Conservation (phyloP, 2,113 vertebrate genomes). For the Notarius lentiginosus region DNA sequence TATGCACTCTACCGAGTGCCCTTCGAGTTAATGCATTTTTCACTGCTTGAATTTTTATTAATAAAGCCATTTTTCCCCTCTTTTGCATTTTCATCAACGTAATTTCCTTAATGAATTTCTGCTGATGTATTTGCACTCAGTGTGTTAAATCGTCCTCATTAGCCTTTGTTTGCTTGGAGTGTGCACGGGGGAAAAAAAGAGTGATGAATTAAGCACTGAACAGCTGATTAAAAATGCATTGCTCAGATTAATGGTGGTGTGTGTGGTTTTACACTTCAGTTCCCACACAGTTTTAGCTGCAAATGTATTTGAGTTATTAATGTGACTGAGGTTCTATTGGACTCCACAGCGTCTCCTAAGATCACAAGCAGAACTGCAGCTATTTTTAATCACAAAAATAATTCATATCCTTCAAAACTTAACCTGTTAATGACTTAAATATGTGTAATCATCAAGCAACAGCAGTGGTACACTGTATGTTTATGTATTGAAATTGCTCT, state of each 20-base stretch:
- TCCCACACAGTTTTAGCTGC: neutral
- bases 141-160: constrained; percentile 2
- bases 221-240: constrained; percentile 39
- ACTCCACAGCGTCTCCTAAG: neutral
- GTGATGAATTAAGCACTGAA: constrained; percentile 28
- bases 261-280: neutral
- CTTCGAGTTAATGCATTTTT: neutral
- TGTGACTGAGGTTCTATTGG: neutral
- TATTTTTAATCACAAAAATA: neutral
- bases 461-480: neutral
- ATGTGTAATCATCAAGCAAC: neutral
- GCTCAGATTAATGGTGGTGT: constrained; percentile 12
- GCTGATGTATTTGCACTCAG: neutral
- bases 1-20: too few species aligned
- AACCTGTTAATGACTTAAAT: neutral
- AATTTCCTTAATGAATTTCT: neutral
- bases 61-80: neutral
- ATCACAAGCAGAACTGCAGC: neutral
- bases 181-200: neutral
- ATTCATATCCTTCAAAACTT: neutral
- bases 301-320: neutral
- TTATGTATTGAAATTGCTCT: neutral
- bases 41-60: neutral
- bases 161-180: neutral
- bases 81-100: neutral